phyloP scores from a whole-genome alignment of 2,797 vertebrate genomes.

The Rhyacichthys aspro region DNA sequence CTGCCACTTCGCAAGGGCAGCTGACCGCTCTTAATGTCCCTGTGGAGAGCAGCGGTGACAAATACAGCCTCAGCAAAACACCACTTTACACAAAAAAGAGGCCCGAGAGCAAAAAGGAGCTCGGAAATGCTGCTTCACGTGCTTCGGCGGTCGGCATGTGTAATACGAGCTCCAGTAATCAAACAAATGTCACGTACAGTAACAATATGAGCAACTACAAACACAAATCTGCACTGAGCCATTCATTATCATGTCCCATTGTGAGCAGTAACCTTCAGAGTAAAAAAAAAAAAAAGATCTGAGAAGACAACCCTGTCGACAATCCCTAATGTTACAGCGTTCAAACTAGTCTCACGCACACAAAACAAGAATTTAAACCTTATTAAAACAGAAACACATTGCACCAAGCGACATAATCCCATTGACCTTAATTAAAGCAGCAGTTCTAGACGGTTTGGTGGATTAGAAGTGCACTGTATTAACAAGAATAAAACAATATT shows the following conservation, averaged over 20 bases:
- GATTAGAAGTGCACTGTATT: background rate
- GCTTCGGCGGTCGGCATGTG: no score
- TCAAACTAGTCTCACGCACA: background rate
- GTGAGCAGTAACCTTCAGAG: background rate
- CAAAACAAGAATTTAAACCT: background rate
- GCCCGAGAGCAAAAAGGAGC: background rate
- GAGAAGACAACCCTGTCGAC: no score
- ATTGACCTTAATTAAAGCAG: background rate
- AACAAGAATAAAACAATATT: background rate
- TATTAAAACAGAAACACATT: background rate
- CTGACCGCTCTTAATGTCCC: background rate
- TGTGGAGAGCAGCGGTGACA: background rate
- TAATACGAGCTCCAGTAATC: background rate
- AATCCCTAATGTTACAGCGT: no score
- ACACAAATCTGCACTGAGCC: conserved; percentile 1
- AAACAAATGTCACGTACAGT: background rate
- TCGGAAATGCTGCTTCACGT: background rate
- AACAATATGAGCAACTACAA: background rate
- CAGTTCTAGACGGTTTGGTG: background rate
- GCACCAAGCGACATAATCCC: background rate
- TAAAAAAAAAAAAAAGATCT: no score
- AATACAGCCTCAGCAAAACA: conserved; percentile 4
- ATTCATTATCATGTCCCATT: background rate
- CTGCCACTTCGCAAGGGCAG: background rate
- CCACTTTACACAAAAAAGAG: background rate